Evolutionary conservation across 2,797 vertebrate species (phyloP), one percentile per base, ranked within the genome.

Genomic region (Urocyon cinereoargenteus): DNA sequence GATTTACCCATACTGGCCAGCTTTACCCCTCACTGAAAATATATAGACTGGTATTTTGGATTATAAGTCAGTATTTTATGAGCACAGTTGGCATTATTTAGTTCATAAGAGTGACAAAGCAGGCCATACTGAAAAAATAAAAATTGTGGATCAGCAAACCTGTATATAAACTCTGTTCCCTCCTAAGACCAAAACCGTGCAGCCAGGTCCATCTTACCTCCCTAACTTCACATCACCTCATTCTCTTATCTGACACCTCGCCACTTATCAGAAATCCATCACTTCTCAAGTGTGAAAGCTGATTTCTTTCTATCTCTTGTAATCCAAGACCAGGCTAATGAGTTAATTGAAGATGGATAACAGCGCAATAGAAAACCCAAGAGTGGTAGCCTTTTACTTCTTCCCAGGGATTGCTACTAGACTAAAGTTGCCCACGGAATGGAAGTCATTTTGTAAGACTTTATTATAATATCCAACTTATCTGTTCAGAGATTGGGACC

Each of bases 41-140:
- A 15, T 92, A 14, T n/a, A 83, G 91, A 85, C 13, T 88, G n/a
- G 51, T 40, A 31, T 87, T 92, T 66, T 68, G 77, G 51, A 49
- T 95, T 94, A 59, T 53, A 31, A 62, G 7, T 57, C 1, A 1
- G 61, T 66, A 77, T 87, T 82, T 83, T 78, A 68, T 31, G 18
- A 85, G 81, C 31, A 62, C 95, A 53, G 14, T 36, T 84, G 86
- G 62, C 84, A 64, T 95, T 45, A 24, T 79, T 79, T 86, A 86
- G 21, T 90, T 90, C 36, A 21, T 34, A 87, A 92, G 70, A 94
- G 24, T 93, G 93, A 87, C 36, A 84, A 77, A 96, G 49, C n/a
- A 92, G 36, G 34, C 87, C 55, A 82, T 84, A 40, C 26, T 83
- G n/a, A 34, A 79, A 91, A 87, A 49, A 64, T 45, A 62, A 57